These are phyloP conservation scores for Ganaspis sp. DNA, from an alignment of 1,140 invertebrate genomes.

Conservation along the genomic window DNA sequence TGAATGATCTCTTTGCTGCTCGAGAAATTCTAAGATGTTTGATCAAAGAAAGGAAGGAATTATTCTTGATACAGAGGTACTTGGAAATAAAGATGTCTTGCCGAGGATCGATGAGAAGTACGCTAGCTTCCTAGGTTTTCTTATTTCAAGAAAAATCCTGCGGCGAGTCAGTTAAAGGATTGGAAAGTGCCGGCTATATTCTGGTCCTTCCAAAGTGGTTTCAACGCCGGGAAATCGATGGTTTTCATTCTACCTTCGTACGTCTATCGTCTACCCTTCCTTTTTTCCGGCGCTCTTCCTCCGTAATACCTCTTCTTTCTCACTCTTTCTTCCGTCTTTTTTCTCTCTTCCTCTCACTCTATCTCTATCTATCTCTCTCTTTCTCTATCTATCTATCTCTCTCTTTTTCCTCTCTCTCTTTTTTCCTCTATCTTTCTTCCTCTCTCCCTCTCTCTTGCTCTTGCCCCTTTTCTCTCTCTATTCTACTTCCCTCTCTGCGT, in stretches of 20 bases:
- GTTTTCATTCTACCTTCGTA: slow-evolving; percentile 46
- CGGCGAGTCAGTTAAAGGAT: slow-evolving; percentile 45
- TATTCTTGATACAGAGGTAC: not conserved
- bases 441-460: not conserved
- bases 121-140: slow-evolving; percentile 36
- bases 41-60: not conserved
- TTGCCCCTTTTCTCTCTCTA: not conserved
- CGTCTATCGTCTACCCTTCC: slow-evolving; percentile 9
- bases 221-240: slow-evolving; percentile 48
- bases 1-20: not conserved
- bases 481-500: not conserved
- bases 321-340: not conserved
- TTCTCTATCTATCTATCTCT: not conserved
- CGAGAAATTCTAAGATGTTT: not conserved
- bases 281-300: slow-evolving; percentile 34
- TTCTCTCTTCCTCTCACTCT: not conserved
- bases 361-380: not conserved
- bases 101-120: slow-evolving; percentile 1
- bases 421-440: not conserved
- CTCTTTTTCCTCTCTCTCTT: not conserved
- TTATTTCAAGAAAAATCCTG: slow-evolving; percentile 38
- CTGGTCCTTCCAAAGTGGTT: slow-evolving; percentile 37
- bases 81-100: slow-evolving; percentile 23
- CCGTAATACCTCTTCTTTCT: slow-evolving; percentile 17
- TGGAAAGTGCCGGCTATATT: slow-evolving; percentile 39